These are phyloP conservation scores for Sinotaia quadrata DNA, from an alignment of 2,888 invertebrate genomes.

Conservation along the genomic window DNA sequence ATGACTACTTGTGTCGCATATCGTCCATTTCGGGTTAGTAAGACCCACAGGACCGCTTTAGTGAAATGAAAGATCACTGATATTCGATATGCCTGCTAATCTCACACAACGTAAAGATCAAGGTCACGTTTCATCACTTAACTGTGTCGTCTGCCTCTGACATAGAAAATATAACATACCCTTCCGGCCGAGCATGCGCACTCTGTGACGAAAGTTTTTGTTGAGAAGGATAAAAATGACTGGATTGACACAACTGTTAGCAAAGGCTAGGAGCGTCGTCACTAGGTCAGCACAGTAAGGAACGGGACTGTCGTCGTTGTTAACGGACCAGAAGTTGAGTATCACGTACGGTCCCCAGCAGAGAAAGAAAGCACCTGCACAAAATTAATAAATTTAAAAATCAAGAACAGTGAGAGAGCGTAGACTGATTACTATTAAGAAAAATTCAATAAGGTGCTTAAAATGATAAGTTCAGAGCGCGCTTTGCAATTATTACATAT, in stretches of 20 bases:
- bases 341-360: slow-evolving; percentile 51
- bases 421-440: too few relatives aligned
- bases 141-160: not conserved
- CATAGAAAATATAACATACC: not conserved
- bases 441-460: too few relatives aligned
- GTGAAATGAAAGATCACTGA: too few relatives aligned
- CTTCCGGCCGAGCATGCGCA: slow-evolving; percentile 15
- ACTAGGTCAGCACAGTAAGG: slow-evolving; percentile 56
- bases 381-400: not conserved
- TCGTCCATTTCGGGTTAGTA: too few relatives aligned
- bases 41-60: too few relatives aligned
- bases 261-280: slow-evolving; percentile 54
- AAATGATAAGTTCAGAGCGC: too few relatives aligned
- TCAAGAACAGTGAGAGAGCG: not conserved
- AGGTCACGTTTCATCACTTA: too few relatives aligned
- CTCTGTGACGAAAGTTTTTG: slow-evolving; percentile 44
- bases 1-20: too few relatives aligned
- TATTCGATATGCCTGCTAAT: too few relatives aligned
- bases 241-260: slow-evolving; percentile 58
- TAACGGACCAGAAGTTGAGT: slow-evolving; percentile 42
- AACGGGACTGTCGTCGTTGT: slow-evolving; percentile 39
- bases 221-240: slow-evolving; percentile 55
- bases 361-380: slow-evolving; percentile 47
- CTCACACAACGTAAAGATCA: too few relatives aligned
- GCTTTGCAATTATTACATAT: too few relatives aligned